These are phyloP conservation scores for Epirrhoe alternata DNA, from an alignment of 2,888 invertebrate genomes.

Conservation along the genomic window DNA sequence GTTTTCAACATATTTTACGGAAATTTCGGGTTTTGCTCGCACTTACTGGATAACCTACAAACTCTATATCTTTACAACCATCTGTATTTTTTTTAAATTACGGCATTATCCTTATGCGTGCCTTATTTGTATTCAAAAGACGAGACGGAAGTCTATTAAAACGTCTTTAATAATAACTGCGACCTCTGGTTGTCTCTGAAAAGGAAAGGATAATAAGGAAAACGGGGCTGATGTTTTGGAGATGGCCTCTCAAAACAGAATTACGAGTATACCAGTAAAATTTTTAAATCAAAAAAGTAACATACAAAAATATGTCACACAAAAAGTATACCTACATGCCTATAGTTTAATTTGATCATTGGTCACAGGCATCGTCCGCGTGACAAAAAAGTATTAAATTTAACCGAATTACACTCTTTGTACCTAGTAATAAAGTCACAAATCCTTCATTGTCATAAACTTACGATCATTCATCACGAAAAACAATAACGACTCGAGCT, in stretches of 20 bases:
- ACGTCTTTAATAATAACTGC: conserved; percentile 21
- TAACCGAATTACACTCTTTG: no score
- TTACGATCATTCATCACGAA: no score
- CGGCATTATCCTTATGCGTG: conserved; percentile 23
- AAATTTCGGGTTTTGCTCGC: not conserved
- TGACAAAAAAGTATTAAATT: no score
- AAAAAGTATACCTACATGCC: no score
- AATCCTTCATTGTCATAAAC: no score
- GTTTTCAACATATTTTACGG: not conserved
- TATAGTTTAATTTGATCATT: no score
- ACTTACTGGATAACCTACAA: conserved; percentile 6
- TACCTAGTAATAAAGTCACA: no score
- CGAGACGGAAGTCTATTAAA: conserved; percentile 23
- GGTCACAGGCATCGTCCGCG: no score
- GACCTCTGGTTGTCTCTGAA: conserved; percentile 27
- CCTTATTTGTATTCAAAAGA: conserved; percentile 37
- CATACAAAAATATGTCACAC: no score
- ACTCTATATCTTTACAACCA: not conserved
- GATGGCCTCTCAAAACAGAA: not conserved
- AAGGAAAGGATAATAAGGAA: conserved; percentile 13
- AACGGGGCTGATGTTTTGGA: not conserved
- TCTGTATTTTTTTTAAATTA: conserved; percentile 4
- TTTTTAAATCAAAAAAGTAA: no score
- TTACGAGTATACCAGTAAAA: not conserved
- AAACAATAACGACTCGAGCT: no score